These are phyloP conservation scores for Catocala sponsa DNA, from an alignment of 2,888 invertebrate species.

Conservation along the genomic window DNA sequence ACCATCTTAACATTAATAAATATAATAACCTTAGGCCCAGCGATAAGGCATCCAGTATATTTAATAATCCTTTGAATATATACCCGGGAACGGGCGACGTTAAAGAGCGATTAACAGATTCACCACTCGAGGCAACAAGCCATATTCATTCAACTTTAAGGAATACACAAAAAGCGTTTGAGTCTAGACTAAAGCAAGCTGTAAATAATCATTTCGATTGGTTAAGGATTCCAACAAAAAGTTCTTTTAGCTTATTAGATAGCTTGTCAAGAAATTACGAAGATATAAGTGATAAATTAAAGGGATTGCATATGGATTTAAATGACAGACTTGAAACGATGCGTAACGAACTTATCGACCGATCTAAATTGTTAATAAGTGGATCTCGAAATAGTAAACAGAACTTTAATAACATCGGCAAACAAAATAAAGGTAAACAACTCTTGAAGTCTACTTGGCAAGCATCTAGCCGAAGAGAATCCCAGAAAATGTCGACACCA, in stretches of 20 bases:
- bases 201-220: slow-evolving; percentile 42
- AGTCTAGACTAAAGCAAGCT: slow-evolving; percentile 54
- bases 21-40: background rate
- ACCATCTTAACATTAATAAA: background rate
- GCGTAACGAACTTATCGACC: slow-evolving; percentile 63
- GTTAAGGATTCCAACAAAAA: slow-evolving; percentile 51
- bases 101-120: slow-evolving; percentile 41
- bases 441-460: slow-evolving; percentile 3
- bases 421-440: slow-evolving; percentile 17
- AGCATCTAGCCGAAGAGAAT: slow-evolving; percentile 18
- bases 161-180: slow-evolving; percentile 62
- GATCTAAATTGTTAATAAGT: slow-evolving; percentile 39
- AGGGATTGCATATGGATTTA: slow-evolving; percentile 70
- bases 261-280: slow-evolving; percentile 60
- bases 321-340: slow-evolving; percentile 70
- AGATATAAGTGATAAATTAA: slow-evolving; percentile 72
- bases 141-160: slow-evolving; percentile 48
- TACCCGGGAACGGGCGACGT: slow-evolving; percentile 55
- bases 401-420: slow-evolving; percentile 5
- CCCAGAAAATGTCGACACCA: slow-evolving; percentile 17
- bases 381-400: slow-evolving; percentile 14
- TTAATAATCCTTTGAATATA: slow-evolving; percentile 23
- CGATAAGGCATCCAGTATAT: background rate
- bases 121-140: slow-evolving; percentile 43
- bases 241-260: slow-evolving; percentile 63